Evolutionary conservation across 37 sponge, comb jelly and placozoan species (phyloP).

Genomic region (Bolinopsis microptera): DNA sequence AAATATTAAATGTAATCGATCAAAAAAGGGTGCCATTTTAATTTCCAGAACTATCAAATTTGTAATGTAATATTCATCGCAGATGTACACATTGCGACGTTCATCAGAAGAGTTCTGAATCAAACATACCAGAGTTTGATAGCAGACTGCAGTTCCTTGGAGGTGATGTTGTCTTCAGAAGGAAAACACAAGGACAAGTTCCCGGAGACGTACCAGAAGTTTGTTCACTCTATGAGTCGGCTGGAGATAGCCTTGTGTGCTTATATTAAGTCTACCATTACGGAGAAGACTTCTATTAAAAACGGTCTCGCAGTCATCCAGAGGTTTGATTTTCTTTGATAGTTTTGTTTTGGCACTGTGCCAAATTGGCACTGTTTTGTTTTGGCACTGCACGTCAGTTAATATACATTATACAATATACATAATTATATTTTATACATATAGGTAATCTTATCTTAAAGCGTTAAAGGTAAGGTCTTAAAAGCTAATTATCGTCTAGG

Average conservation of each 20-base stretch:
- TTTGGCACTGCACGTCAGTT: no score
- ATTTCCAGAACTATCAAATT: no score
- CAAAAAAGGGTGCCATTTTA: no score
- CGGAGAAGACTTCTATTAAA: neutral
- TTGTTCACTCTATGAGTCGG: constrained; percentile 7
- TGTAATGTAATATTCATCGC: no score
- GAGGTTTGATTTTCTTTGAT: constrained; percentile 1
- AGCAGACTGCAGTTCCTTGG: constrained; percentile 54
- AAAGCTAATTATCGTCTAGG: no score
- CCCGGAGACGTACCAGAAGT: constrained; percentile 20
- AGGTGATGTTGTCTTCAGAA: constrained; percentile 31
- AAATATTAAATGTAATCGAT: no score
- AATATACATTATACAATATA: no score
- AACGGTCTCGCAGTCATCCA: constrained; percentile 40
- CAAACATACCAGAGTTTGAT: neutral
- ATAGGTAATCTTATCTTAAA: no score
- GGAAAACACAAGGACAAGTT: constrained; percentile 55
- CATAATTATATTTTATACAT: no score
- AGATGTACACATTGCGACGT: constrained; percentile 54
- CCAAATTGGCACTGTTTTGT: no score
- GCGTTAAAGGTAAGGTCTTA: no score
- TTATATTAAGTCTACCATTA: neutral
- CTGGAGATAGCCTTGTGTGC: constrained; percentile 32
- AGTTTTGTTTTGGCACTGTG: no score
- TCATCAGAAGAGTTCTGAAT: neutral